Evolutionary conservation across 2,113 vertebrate species (phyloP).

Genomic region (Eupsittula cactorum): DNA sequence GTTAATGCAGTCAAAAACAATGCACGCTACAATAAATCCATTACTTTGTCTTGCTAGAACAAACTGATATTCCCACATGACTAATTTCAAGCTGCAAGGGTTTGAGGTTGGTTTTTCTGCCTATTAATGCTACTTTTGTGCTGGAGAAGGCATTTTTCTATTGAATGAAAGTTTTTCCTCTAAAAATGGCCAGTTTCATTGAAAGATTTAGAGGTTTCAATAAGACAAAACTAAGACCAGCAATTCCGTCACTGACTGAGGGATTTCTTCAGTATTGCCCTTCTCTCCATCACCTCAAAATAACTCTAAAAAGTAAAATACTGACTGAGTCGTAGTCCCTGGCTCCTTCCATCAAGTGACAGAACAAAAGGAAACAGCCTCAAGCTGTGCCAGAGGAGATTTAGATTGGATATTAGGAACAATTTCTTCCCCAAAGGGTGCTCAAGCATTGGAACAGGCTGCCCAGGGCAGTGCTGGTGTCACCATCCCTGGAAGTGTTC

Average conservation of each 20-base stretch:
- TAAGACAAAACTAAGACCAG: background rate
- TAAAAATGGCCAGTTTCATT: background rate
- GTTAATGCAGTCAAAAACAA: background rate
- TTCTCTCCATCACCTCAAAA: background rate
- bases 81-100: background rate
- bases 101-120: background rate
- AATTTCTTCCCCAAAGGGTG: background rate
- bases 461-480: background rate
- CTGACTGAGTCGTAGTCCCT: background rate
- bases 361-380: background rate
- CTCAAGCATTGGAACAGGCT: background rate
- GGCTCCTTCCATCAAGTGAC: background rate
- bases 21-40: background rate
- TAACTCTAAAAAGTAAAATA: background rate
- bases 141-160: background rate
- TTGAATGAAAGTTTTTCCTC: background rate
- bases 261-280: background rate
- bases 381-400: background rate
- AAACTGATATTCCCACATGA: background rate
- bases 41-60: background rate
- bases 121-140: background rate
- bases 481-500: background rate
- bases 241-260: background rate
- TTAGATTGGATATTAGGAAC: background rate
- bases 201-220: background rate